Evolutionary conservation across 2,888 invertebrate genomes (phyloP).

Genomic region (Drosophila ochracea): DNA sequence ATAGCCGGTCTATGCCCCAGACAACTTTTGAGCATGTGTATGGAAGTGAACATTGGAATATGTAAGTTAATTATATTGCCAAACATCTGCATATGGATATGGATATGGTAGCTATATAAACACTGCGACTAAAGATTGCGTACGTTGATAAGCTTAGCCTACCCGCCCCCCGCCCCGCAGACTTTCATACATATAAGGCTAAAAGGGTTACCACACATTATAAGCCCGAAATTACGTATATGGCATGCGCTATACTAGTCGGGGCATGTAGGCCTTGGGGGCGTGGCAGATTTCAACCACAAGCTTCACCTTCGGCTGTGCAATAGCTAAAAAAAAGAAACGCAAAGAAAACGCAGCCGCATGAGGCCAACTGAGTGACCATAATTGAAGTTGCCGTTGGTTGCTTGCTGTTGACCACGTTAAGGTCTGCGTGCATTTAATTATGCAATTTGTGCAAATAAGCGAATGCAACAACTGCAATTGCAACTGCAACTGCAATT

Average conservation of each 20-base stretch:
- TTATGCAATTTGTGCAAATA: slow-evolving; percentile 80
- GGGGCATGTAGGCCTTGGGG: slow-evolving; percentile 25
- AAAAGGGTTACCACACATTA: slow-evolving; percentile 12
- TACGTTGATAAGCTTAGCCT: slow-evolving; percentile 1
- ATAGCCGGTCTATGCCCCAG: neutral
- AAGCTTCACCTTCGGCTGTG: slow-evolving; percentile 63
- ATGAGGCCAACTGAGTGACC: slow-evolving; percentile 62
- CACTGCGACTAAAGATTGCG: slow-evolving; percentile 5
- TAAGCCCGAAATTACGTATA: neutral
- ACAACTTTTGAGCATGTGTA: slow-evolving; percentile 11
- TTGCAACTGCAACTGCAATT: slow-evolving; percentile 20
- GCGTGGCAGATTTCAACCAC: slow-evolving; percentile 46
- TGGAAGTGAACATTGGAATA: slow-evolving; percentile 12
- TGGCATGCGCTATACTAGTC: slow-evolving; percentile 5
- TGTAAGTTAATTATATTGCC: slow-evolving; percentile 6
- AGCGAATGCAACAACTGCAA: slow-evolving; percentile 30
- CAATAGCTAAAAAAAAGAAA: slow-evolving; percentile 38
- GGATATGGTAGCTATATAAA: slow-evolving; percentile 1
- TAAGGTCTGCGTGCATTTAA: slow-evolving; percentile 80
- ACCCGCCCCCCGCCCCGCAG: no score
- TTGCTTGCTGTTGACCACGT: slow-evolving; percentile 44
- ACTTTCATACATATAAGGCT: neutral
- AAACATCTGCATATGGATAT: neutral
- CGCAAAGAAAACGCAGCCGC: slow-evolving; percentile 56
- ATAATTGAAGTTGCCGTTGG: slow-evolving; percentile 67